Evolutionary conservation across 2,888 invertebrate species (phyloP).

Genomic region (Craniophora ligustri): DNA sequence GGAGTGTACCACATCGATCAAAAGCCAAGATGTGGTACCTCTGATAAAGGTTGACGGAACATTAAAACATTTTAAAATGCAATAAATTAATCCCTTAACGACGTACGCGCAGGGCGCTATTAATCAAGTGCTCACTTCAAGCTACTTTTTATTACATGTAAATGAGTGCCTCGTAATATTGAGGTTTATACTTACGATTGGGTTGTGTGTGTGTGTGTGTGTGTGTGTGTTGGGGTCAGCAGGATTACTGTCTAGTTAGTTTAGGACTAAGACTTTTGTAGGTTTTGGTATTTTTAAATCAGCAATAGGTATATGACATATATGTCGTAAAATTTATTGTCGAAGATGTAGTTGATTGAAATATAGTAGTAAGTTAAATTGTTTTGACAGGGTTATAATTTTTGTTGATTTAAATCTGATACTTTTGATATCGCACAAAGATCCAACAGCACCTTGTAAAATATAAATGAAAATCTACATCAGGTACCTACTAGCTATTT

Average conservation of each 20-base stretch:
- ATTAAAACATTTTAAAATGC: conserved; percentile 87
- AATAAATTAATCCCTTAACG: conserved; percentile 86
- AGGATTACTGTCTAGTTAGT: not conserved
- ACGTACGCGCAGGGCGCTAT: conserved; percentile 72
- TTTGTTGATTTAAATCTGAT: too few relatives aligned
- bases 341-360: too few relatives aligned
- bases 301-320: too few relatives aligned
- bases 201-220: conserved; percentile 25
- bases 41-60: conserved; percentile 60
- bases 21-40: conserved; percentile 46
- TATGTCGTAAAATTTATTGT: too few relatives aligned
- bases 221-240: conserved; percentile 11
- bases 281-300: too few relatives aligned
- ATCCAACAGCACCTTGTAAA: too few relatives aligned
- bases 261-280: too few relatives aligned
- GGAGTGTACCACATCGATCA: conserved; percentile 55
- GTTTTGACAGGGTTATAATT: too few relatives aligned
- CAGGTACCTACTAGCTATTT: too few relatives aligned
- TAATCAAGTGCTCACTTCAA: conserved; percentile 81
- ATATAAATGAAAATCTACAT: too few relatives aligned
- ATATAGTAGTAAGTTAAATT: too few relatives aligned
- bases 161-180: conserved; percentile 70
- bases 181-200: conserved; percentile 55
- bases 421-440: too few relatives aligned
- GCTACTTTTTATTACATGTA: conserved; percentile 85